Conservation (phyloP, 2,797 vertebrate species). For the Pangasius macronema region DNA sequence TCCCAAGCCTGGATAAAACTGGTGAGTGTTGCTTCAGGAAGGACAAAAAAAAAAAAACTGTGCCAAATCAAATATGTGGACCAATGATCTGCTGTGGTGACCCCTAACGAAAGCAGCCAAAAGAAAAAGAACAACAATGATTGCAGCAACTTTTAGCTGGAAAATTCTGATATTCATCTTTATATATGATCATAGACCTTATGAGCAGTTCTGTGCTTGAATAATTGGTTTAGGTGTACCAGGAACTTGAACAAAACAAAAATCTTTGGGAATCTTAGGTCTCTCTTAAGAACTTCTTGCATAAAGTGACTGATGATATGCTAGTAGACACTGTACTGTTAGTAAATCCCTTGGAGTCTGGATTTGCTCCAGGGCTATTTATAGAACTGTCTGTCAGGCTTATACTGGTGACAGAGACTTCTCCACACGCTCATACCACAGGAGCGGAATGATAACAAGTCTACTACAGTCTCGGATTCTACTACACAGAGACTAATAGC, state of each 20-base stretch:
- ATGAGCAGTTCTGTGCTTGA: neutral
- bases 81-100: too few species aligned
- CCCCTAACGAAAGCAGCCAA: too few species aligned
- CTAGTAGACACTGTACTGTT: constrained; percentile 14
- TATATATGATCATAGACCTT: neutral
- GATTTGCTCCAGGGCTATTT: constrained; percentile 47
- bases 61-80: too few species aligned
- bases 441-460: constrained; percentile 33
- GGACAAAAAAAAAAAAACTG: too few species aligned
- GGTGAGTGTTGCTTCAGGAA: too few species aligned
- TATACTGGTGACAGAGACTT: constrained; percentile 36
- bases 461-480: neutral
- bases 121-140: neutral
- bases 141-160: neutral
- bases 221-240: too few species aligned
- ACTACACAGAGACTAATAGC: neutral
- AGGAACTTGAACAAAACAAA: neutral
- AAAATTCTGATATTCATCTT: neutral
- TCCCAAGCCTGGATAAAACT: too few species aligned
- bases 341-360: constrained; percentile 38
- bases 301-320: neutral
- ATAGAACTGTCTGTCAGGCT: constrained; percentile 44
- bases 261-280: too few species aligned
- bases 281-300: neutral
- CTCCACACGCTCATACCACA: constrained; percentile 19